Percentiles rank a stretch among this genome's conserved stretches.
Evolutionary conservation across 2,888 invertebrate species (phyloP).

Genomic region (Brenthis daphne): DNA sequence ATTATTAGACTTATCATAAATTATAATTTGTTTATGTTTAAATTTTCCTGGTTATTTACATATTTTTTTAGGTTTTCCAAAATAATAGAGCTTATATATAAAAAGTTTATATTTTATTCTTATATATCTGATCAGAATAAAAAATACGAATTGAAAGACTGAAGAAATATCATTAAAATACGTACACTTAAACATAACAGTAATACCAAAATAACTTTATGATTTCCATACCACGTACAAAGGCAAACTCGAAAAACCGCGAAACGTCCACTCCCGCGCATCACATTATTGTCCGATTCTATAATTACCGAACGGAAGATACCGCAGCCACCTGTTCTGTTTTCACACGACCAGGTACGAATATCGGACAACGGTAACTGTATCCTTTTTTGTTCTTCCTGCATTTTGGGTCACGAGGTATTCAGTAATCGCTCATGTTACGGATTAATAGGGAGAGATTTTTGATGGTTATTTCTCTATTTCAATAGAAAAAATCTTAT

Average conservation of each 20-base stretch:
- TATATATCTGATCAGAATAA: no score
- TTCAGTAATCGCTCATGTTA: conserved; percentile 7
- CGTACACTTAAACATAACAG: conserved; percentile 23
- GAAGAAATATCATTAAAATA: no score
- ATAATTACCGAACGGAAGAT: conserved; percentile 70
- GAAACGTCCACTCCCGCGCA: conserved; percentile 62
- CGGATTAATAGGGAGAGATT: conserved; percentile 7
- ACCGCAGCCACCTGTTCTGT: conserved; percentile 74
- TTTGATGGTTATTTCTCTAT: conserved; percentile 5
- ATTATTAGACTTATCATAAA: no score
- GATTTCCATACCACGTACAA: conserved; percentile 18
- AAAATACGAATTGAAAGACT: no score
- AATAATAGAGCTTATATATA: no score
- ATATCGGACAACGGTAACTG: conserved; percentile 66
- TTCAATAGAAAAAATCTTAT: background rate
- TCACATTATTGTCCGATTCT: conserved; percentile 70
- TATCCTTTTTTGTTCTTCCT: conserved; percentile 65
- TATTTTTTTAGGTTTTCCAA: background rate
- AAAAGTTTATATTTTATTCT: no score
- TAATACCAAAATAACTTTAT: conserved; percentile 19
- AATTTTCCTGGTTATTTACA: background rate
- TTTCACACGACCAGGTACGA: conserved; percentile 79
- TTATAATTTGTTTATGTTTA: no score
- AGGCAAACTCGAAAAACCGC: conserved; percentile 47
- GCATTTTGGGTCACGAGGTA: conserved; percentile 28